Evolutionary conservation across 2,797 vertebrate species (phyloP).

Genomic region (Propithecus deckenii): DNA sequence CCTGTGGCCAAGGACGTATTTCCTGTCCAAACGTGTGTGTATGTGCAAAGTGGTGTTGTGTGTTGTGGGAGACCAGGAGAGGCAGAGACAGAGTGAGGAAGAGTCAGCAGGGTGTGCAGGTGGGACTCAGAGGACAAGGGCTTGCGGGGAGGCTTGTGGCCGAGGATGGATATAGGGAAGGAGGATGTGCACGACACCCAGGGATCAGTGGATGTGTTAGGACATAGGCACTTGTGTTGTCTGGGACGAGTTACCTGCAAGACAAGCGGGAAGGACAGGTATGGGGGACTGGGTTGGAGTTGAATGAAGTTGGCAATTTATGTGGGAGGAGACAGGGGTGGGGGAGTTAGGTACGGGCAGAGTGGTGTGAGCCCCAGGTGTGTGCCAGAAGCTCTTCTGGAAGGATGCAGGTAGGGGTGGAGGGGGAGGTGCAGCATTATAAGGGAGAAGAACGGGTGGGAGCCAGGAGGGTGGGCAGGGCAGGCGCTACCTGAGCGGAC

Average conservation of each 20-base stretch:
- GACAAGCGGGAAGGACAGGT: not conserved
- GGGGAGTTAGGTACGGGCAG: not conserved
- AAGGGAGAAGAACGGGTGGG: not conserved
- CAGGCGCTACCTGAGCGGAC: not conserved
- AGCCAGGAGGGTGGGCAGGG: not conserved
- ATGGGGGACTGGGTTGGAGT: no score
- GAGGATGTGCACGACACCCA: rapidly evolving
- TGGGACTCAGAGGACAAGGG: not conserved
- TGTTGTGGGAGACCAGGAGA: not conserved
- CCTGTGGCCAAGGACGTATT: not conserved
- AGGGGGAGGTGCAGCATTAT: not conserved
- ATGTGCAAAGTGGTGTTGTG: not conserved
- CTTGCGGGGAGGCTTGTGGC: not conserved
- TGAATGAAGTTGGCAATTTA: not conserved
- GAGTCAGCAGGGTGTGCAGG: not conserved
- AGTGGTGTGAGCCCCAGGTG: not conserved
- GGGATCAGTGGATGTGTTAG: not conserved
- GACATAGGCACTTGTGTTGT: not conserved
- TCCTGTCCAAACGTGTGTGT: not conserved
- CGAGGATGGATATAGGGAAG: not conserved
- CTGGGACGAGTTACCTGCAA: not conserved
- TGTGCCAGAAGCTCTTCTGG: not conserved
- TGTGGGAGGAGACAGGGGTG: not conserved
- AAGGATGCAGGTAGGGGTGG: not conserved
- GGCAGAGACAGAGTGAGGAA: not conserved